Evolutionary conservation across 2,113 vertebrate genomes (phyloP), one percentile per base, ranked within the genome.

Genomic region (Damaliscus lunatus): DNA sequence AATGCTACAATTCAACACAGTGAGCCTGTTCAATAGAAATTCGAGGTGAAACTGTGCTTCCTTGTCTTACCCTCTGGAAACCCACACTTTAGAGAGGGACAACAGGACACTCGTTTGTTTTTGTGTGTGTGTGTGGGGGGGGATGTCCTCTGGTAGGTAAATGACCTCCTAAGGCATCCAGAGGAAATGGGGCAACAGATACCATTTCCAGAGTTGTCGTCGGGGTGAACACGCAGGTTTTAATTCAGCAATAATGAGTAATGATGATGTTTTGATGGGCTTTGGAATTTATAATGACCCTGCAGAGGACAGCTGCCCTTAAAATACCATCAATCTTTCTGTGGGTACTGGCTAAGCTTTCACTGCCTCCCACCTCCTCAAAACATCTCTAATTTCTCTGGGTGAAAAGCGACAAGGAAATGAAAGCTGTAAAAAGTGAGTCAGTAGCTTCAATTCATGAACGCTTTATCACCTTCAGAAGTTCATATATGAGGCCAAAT

Each of bases 381-480:
- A 59, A 81, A 52, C 15, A 0, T 7, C 50, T 57, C 21, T 29
- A 80, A 93, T 98, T 94, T 77, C 84, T 98, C 46, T 93, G 48
- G 90, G 62, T 98, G 74, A 83, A 94, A 95, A 97, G 53, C 0
- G 15, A 94, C 43, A 85, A 59, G 55, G 90, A 97, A 94, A 89
- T 23, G 5, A 96, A 98, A 98, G 94, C 91, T 29, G 82, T 96
- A 6, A 5, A 43, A 96, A 23, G 21, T 91, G 94, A 88, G 71
- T 8, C 86, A 89, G 94, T 92, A 89, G 80, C 43, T 16, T 5
- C 43, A 97, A 52, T 95, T 97, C 85, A 82, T 98, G 91, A 98
- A 97, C 94, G 93, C 98, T 98, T 98, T 87, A 96, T 96, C 40
- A 96, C 88, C 80, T 97, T 83, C 60, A 93, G 80, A 95, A 98